Evolutionary conservation across 2,888 invertebrate species (phyloP), one percentile per base, ranked within the genome.

Genomic region (Corbicula japonica): DNA sequence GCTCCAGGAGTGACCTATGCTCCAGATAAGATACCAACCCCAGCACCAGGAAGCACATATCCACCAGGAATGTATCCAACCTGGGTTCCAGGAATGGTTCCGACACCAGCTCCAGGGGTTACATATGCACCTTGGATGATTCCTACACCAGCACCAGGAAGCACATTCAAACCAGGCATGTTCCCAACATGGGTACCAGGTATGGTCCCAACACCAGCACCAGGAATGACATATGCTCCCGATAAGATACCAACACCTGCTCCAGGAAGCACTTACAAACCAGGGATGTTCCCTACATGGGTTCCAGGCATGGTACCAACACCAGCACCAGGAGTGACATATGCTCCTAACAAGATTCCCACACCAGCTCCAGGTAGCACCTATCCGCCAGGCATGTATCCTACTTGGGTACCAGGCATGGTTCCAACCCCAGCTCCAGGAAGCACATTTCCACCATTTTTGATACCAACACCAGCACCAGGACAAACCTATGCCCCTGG

Each of bases 381-480:
- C 1, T 84, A 81, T 69, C 77, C 84, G 8, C 85, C 84, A 62
- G 80, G 78, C 0, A 58, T 63, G 34, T 80, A 61, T 60, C 83
- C 84, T 56, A 86, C 85, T 61, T 80, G 72, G 26, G 71, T 80
- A 23, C 80, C 83, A 52, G 84, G 84, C 12, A 81, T 84, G 76
- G 76, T 76, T 12, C 72, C 83, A 41, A 85, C 85, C 2, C 84
- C 86, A 62, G 74, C 75, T 8, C 82, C 82, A 58, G 84, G 81
- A 23, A 35, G 58, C 12, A 78, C 84, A 28, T 78, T 68, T 71
- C 76, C 84, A 21, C 82, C 84, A 28, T 63, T 66, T 34, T 71
- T 61, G 62, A 38, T 77, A 26, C 86, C 86, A 74, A 86, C 86
- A 61, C 82, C 83, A 34, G 81, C 76, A 44, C 85, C 85, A 41